Evolutionary conservation across 1,140 invertebrate species (phyloP), one percentile per base, ranked within the genome.

Genomic region (Dendrolimus kikuchii): DNA sequence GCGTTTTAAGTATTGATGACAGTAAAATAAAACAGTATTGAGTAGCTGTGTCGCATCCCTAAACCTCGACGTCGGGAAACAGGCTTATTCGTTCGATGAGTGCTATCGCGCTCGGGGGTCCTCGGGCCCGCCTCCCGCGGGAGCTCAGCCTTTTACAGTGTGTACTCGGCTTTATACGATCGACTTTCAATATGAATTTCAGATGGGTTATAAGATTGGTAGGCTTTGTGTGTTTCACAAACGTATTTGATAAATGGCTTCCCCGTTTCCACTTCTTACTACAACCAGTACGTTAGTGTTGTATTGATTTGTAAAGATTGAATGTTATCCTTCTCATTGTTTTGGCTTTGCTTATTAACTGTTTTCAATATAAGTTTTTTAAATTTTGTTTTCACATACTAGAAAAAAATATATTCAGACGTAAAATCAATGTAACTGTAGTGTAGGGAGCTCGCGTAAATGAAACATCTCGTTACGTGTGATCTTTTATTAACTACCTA

Each of bases 1-100:
- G 71, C 63, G 79, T 82, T 78, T 83, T 82, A 86, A 86, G 82
- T 86, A 86, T 86, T 83, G 74, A 86, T 82, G 80, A 77, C 66
- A 77, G 75, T 64, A 75, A 80, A 80, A 85, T 85, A 85, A 83
- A 86, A 83, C 78, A 83, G 80, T 71, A 80, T 79, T 79, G 77
- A 79, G 72, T 77, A 72, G 71, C 76, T 73, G 23, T 23, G 78
- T 75, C 70, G 73, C 77, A 71, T 77, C 76, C 60, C 66, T 78
- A 86, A 85, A 77, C 78, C 79, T 65, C 68, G 66, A 60, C 74
- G 81, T 76, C 74, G 80, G 78, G 77, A 86, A 86, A 86, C 82
- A 83, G 74, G 82, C 82, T 86, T 86, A 86, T 83, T 81, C 81
- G 71, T 65, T 59, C 78, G 77, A 86, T 82, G 82, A 83, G 82